Percentiles rank a stretch among this genome's conserved stretches.
These are phyloP conservation scores for Anoncus sp. DNA, from an alignment of 2,888 invertebrate species.

Conservation along the genomic window DNA sequence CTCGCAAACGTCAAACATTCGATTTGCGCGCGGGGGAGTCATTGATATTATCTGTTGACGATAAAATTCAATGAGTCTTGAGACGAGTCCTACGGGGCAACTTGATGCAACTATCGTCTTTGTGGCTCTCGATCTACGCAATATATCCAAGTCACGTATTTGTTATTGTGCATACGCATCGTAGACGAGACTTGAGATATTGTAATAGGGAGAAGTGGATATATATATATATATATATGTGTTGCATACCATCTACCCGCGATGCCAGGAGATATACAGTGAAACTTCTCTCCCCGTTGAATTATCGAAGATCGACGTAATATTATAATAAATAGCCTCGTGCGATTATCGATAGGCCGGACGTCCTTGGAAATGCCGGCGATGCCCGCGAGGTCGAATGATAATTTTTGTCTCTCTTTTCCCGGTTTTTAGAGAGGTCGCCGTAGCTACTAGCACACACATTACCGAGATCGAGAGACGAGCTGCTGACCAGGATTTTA, in stretches of 20 bases:
- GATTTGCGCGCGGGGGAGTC: slow-evolving; percentile 23
- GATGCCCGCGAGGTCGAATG: slow-evolving; percentile 75
- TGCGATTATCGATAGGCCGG: slow-evolving; percentile 66
- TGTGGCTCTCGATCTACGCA: slow-evolving; percentile 7
- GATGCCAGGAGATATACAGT: slow-evolving; percentile 27
- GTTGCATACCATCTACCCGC: slow-evolving; percentile 14
- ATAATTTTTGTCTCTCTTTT: slow-evolving; percentile 68
- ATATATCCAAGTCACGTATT: slow-evolving; percentile 8
- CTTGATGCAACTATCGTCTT: slow-evolving; percentile 27
- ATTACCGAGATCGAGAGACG: slow-evolving; percentile 49
- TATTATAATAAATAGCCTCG: slow-evolving; percentile 68
- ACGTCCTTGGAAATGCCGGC: slow-evolving; percentile 78
- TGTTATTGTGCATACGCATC: slow-evolving; percentile 7
- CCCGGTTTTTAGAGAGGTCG: slow-evolving; percentile 60
- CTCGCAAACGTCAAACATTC: not conserved
- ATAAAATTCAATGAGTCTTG: slow-evolving; percentile 44
- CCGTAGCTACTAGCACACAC: slow-evolving; percentile 30
- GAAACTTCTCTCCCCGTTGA: slow-evolving; percentile 53
- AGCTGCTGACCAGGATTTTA: no score
- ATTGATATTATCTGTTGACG: slow-evolving; percentile 42
- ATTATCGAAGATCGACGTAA: slow-evolving; percentile 64
- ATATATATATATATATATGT: slow-evolving; percentile 18
- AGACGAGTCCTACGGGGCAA: slow-evolving; percentile 38
- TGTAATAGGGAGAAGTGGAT: slow-evolving; percentile 1
- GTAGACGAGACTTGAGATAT: slow-evolving; percentile 19